These are phyloP conservation scores for Coelogynopora nodosa DNA, from an alignment of 2,888 invertebrate species.

Conservation along the genomic window DNA sequence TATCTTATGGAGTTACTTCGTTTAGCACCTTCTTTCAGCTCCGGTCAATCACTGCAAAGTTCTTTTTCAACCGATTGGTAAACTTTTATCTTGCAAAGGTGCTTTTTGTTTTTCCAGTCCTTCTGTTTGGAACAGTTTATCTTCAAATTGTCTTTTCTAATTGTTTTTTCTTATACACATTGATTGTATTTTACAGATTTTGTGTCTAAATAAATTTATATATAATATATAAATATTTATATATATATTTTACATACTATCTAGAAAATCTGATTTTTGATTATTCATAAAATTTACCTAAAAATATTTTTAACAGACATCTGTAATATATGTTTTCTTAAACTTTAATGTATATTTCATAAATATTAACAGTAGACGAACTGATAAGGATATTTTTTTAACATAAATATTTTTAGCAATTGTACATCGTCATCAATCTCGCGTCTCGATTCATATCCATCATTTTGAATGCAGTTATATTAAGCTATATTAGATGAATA, in stretches of 20 bases:
- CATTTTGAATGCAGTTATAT: too few species aligned
- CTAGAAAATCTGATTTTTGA: not conserved
- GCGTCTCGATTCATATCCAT: not conserved
- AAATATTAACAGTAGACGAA: not conserved
- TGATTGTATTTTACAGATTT: not conserved
- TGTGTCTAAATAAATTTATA: not conserved
- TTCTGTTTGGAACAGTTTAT: not conserved
- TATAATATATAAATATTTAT: too few species aligned
- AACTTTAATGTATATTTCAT: not conserved
- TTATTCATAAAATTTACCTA: not conserved
- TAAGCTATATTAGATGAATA: too few species aligned
- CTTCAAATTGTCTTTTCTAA: not conserved
- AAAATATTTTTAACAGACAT: not conserved
- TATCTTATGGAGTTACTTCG: not conserved
- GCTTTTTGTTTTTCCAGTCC: not conserved
- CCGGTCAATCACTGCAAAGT: not conserved
- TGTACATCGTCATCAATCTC: not conserved
- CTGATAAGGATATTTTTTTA: not conserved
- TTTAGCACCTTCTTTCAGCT: not conserved
- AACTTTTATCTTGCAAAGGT: not conserved
- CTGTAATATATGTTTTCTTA: not conserved
- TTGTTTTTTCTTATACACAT: not conserved
- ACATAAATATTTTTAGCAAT: not conserved
- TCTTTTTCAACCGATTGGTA: not conserved
- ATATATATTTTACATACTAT: not conserved